These are phyloP conservation scores for Acleris laterana DNA, from an alignment of 2,888 invertebrate species.

Conservation along the genomic window DNA sequence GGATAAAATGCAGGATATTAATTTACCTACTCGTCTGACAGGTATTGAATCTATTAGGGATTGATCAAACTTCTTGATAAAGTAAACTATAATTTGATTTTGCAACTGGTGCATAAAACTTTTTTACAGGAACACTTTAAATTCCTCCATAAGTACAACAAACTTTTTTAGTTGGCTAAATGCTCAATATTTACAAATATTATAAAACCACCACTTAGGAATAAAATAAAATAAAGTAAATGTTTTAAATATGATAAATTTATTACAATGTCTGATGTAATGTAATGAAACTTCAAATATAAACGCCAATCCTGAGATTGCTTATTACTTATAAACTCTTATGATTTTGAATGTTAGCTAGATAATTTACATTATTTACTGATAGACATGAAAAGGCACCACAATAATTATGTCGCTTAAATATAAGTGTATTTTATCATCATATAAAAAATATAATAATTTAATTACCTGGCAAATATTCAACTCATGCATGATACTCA, in stretches of 20 bases:
- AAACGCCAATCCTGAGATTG: not conserved
- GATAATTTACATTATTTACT: not conserved
- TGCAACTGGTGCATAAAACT: not conserved
- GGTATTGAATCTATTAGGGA: conserved; percentile 1
- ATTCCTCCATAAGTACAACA: not conserved
- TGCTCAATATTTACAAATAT: not conserved
- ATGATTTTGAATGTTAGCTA: not conserved
- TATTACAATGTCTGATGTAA: not conserved
- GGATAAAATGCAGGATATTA: conserved; percentile 14
- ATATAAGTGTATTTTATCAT: not conserved
- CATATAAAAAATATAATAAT: conserved; percentile 2
- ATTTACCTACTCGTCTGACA: conserved; percentile 21
- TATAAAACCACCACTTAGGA: not conserved
- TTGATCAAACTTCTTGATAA: conserved; percentile 4
- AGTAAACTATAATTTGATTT: conserved; percentile 2
- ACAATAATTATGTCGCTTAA: not conserved
- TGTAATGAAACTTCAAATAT: not conserved
- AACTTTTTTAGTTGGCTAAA: not conserved
- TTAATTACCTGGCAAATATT: not conserved
- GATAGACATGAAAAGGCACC: conserved; percentile 15
- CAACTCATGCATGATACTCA: not conserved
- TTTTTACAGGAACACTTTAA: not conserved
- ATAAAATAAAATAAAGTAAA: not conserved
- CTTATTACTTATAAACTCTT: too few relatives aligned
- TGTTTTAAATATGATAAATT: not conserved